Evolutionary conservation across 2,797 vertebrate species (phyloP).

Genomic region (Coilia nasus): DNA sequence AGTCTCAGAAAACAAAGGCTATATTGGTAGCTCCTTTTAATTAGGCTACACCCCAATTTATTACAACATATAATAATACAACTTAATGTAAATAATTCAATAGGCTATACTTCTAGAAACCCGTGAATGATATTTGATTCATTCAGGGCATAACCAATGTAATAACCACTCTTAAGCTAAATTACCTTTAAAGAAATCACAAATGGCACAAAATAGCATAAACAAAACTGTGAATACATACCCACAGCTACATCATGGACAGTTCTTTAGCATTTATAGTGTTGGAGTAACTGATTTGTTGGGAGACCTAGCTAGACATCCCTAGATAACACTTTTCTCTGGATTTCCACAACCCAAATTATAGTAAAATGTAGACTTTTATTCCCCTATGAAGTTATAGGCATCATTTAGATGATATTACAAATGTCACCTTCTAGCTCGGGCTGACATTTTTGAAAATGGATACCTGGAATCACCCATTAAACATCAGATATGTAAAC

Average conservation of each 20-base stretch:
- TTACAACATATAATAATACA: too few species aligned
- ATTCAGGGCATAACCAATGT: background rate
- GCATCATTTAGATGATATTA: background rate
- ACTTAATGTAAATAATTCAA: too few species aligned
- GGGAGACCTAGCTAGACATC: background rate
- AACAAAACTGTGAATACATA: background rate
- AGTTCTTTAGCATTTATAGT: background rate
- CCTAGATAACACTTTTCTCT: too few species aligned
- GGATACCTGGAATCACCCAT: too few species aligned
- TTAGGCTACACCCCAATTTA: too few species aligned
- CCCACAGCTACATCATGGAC: background rate
- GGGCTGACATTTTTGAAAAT: too few species aligned
- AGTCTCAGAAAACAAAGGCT: background rate
- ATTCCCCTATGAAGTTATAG: background rate
- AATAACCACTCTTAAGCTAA: background rate
- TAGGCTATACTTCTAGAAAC: too few species aligned
- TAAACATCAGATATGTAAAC: too few species aligned
- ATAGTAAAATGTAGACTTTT: background rate
- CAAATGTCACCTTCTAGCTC: too few species aligned
- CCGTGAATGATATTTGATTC: background rate
- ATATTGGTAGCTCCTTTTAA: background rate
- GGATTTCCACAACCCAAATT: background rate
- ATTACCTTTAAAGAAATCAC: background rate
- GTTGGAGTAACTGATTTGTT: background rate
- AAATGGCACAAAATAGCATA: background rate